These are phyloP conservation scores for Taenioides sp. DNA, from an alignment of 2,797 vertebrate genomes.

Conservation along the genomic window DNA sequence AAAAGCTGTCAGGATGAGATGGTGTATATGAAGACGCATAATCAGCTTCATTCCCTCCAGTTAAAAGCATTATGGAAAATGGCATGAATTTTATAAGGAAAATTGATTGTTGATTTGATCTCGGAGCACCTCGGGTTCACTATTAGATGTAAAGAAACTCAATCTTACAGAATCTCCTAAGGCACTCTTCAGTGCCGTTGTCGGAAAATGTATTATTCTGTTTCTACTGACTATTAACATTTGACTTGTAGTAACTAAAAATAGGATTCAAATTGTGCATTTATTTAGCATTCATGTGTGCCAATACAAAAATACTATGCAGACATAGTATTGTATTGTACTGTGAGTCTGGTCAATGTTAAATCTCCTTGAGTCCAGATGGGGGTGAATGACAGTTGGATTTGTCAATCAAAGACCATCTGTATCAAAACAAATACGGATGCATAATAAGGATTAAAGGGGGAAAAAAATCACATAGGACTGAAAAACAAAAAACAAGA, in stretches of 20 bases:
- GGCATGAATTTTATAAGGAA: constrained; percentile 26
- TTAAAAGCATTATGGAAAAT: constrained; percentile 38
- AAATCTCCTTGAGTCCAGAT: too few species aligned
- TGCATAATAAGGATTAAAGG: too few species aligned
- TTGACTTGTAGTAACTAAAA: neutral
- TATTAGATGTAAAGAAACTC: constrained; percentile 29
- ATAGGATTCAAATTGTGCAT: neutral
- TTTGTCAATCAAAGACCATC: too few species aligned
- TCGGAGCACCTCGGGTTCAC: constrained; percentile 31
- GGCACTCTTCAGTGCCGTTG: neutral
- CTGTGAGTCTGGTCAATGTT: too few species aligned
- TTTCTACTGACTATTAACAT: neutral
- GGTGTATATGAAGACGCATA: constrained; percentile 23
- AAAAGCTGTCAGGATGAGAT: constrained; percentile 33
- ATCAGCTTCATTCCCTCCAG: constrained; percentile 44
- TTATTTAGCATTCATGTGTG: neutral
- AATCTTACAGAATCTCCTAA: neutral
- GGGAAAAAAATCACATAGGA: too few species aligned
- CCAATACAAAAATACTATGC: too few species aligned
- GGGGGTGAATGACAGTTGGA: too few species aligned
- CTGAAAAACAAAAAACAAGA: too few species aligned
- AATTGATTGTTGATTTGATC: constrained; percentile 54
- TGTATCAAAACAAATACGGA: too few species aligned
- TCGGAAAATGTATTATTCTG: neutral
- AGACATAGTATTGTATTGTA: too few species aligned